Conservation (phyloP, 2,113 vertebrate species). For the Corythornis vintsioides region DNA sequence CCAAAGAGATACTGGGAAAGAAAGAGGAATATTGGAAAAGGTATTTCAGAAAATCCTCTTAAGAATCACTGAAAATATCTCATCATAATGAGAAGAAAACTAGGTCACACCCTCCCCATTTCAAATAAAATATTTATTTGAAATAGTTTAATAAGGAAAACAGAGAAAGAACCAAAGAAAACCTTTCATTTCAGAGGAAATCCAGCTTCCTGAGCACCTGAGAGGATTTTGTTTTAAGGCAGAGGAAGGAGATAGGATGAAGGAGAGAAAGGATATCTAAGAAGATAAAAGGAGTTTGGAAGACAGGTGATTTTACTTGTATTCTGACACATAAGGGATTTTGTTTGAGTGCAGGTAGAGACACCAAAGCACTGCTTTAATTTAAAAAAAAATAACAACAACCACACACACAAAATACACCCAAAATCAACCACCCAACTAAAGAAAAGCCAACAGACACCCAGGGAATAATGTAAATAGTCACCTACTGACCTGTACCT, state of each 20-base stretch:
- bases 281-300: neutral
- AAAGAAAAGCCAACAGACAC: no score
- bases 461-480: fast-evolving
- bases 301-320: neutral
- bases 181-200: neutral
- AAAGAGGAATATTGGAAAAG: neutral
- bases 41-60: neutral
- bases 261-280: neutral
- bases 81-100: neutral
- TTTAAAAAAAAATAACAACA: no score
- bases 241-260: neutral
- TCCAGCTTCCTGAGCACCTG: neutral
- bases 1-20: neutral
- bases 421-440: no score
- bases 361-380: neutral
- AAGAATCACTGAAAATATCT: slow-evolving; percentile 6
- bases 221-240: neutral
- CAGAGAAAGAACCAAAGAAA: neutral
- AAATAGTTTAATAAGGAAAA: neutral
- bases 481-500: neutral
- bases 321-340: neutral
- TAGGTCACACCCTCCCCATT: neutral
- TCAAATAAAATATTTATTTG: neutral
- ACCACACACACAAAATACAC: no score
- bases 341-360: neutral